Base-by-base conservation (phyloP, 2,113 vertebrate genomes). In the Origma solitaria region DNA sequence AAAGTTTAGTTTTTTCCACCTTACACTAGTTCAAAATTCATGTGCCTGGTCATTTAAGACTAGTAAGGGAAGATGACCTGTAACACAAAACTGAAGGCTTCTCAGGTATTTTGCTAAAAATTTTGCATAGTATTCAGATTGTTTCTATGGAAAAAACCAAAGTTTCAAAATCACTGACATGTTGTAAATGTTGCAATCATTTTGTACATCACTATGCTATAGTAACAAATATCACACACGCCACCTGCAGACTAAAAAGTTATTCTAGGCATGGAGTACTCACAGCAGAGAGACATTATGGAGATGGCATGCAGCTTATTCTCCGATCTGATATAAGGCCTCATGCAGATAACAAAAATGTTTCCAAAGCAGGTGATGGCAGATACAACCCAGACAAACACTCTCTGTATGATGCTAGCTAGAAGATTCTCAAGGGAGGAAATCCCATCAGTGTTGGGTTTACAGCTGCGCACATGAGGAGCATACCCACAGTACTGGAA, bases 321-420 rank as follows among this genome's bases (percentile, higher is more conserved):
- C 97, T 99, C 99, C 0, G 99, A 99, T 73, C 98, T 98, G 96
- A 99, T 99, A 75, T 99, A 99, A 68, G 99, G 99, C 47, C 99
- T 97, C 98, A 98, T 99, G 83, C 98, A 99, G 97, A 99, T 99
- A 94, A 99, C 99, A 78, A 99, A 99, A 97, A 99, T 97, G 96
- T 99, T 99, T 82, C 99, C 99, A 68, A 99, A 98, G 98, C 99
- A 99, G 33, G 99, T 99, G 82, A 99, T 97, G 86, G 98, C 98
- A 50, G 99, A 99, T 30, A 99, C 99, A n/a, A 99, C 99, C 99
- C 99, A 99, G 82, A 99, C 99, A 44, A 99, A 99, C 53, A 99
- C 99, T 92, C 99, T 98, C 96, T 99, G 98, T 78, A 99, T 98
- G 71, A 99, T 98, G 96, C 98, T 99, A 42, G 99, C 99, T 96